phyloP scores from a whole-genome alignment of 2,113 vertebrate genomes.

The Megatriorchis doriae region DNA sequence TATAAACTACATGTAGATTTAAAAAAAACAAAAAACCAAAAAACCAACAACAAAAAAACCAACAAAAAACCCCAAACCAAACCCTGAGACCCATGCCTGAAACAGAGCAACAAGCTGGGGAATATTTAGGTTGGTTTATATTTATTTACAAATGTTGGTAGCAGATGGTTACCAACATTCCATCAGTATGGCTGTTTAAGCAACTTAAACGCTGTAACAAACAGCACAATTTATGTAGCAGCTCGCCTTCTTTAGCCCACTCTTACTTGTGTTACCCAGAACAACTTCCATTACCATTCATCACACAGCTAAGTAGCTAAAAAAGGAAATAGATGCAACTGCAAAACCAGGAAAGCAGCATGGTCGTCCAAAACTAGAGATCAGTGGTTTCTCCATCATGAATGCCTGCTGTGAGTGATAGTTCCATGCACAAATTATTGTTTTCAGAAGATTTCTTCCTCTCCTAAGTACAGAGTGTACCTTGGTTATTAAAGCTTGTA shows the following conservation, averaged over 20 bases:
- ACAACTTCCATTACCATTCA: not conserved
- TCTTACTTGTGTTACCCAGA: not conserved
- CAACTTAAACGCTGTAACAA: constrained; percentile 46
- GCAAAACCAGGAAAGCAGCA: not conserved
- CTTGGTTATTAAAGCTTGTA: not conserved
- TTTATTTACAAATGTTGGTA: constrained; percentile 52
- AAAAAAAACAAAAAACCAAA: not conserved
- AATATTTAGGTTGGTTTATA: constrained; percentile 24
- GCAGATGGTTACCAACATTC: constrained; percentile 52
- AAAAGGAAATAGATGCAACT: not conserved
- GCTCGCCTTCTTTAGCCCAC: not conserved
- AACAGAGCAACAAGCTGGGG: not conserved
- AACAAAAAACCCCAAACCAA: not conserved
- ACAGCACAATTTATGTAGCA: constrained; percentile 21
- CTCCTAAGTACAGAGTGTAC: not conserved
- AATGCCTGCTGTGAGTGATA: not conserved
- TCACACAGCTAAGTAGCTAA: not conserved
- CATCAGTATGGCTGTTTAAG: constrained; percentile 15
- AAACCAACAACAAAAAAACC: not conserved
- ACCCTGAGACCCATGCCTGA: not conserved
- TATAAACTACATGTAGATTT: not conserved
- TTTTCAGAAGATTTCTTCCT: not conserved
- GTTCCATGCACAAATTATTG: not conserved
- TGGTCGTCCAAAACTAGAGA: not conserved
- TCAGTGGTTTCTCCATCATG: not conserved